Percentiles rank a stretch among this genome's conserved stretches.
These are phyloP conservation scores for Epistrophe eligans DNA, from an alignment of 2,888 invertebrate genomes.

Conservation along the genomic window DNA sequence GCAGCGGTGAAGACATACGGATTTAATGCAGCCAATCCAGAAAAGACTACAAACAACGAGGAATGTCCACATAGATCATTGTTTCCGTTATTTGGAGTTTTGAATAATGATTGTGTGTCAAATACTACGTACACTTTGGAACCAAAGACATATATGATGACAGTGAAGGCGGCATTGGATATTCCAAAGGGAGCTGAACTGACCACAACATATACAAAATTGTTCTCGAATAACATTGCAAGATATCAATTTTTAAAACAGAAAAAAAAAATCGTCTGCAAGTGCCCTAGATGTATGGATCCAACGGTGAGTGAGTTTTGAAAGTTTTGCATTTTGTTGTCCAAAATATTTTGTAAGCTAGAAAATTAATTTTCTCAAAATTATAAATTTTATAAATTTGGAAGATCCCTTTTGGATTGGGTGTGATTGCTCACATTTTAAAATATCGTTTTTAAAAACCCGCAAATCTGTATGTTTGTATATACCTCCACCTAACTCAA, in stretches of 20 bases:
- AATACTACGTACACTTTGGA: constrained; percentile 89
- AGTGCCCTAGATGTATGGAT: constrained; percentile 88
- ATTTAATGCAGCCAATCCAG: constrained; percentile 81
- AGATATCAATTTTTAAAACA: constrained; percentile 87
- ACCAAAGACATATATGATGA: constrained; percentile 85
- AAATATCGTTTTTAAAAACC: too few relatives aligned
- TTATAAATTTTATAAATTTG: too few relatives aligned
- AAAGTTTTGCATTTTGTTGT: not conserved
- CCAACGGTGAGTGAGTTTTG: constrained; percentile 85
- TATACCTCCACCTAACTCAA: too few relatives aligned
- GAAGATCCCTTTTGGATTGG: too few relatives aligned
- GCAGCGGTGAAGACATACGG: constrained; percentile 83
- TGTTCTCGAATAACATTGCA: constrained; percentile 88
- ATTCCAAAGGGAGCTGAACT: constrained; percentile 88
- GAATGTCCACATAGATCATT: constrained; percentile 86
- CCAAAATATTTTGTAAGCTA: too few relatives aligned
- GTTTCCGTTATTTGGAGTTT: constrained; percentile 88
- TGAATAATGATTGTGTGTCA: constrained; percentile 90
- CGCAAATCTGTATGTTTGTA: too few relatives aligned
- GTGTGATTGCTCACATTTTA: too few relatives aligned
- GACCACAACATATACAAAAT: constrained; percentile 89
- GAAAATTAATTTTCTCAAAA: too few relatives aligned
- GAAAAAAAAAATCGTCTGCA: constrained; percentile 88
- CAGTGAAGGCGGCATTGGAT: constrained; percentile 86
- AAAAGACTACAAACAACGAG: constrained; percentile 80